Percentiles rank a stretch among this genome's conserved stretches.
Evolutionary conservation across 2,888 invertebrate species (phyloP).

Genomic region (Monoplex corrugatus): DNA sequence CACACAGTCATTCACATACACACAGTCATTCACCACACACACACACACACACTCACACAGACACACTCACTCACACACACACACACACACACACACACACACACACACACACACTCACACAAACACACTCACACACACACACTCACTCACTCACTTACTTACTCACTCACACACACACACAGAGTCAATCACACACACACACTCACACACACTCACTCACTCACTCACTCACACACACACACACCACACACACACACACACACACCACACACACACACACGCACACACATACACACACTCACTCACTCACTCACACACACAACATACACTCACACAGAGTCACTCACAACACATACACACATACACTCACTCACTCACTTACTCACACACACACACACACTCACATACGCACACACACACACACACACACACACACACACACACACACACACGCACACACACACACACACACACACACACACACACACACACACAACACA

Average conservation of each 20-base stretch:
- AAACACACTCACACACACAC: constrained; percentile 26
- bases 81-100: background rate
- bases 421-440: background rate
- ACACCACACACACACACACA: background rate
- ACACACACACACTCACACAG: constrained; percentile 18
- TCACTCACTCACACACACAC: constrained; percentile 22
- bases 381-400: too few relatives aligned
- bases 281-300: too few relatives aligned
- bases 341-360: too few relatives aligned
- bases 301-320: too few relatives aligned
- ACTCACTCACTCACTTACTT: background rate
- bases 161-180: constrained; percentile 27
- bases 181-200: constrained; percentile 1
- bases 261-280: too few relatives aligned
- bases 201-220: constrained; percentile 22
- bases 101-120: constrained; percentile 18
- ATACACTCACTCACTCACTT: too few relatives aligned
- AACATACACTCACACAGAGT: too few relatives aligned
- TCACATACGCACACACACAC: background rate
- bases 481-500: background rate
- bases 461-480: background rate
- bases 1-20: too few relatives aligned
- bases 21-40: too few relatives aligned
- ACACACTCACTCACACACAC: constrained; percentile 18
- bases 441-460: background rate